phyloP scores from a whole-genome alignment of 2,888 invertebrate genomes.

The Sphinx pinastri region DNA sequence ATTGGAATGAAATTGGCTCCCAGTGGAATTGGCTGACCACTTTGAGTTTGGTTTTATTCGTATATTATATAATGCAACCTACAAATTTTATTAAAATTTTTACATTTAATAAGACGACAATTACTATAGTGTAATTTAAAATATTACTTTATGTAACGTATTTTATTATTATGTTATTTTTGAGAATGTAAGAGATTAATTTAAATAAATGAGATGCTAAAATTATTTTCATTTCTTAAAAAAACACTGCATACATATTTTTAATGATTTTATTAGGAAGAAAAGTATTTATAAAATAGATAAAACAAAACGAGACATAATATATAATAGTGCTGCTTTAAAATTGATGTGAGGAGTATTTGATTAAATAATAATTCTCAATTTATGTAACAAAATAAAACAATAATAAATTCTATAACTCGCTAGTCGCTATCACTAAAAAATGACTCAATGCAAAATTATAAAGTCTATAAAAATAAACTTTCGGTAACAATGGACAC shows the following conservation, averaged over 20 bases:
- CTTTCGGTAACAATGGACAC: not conserved
- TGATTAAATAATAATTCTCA: not conserved
- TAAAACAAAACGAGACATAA: slow-evolving; percentile 8
- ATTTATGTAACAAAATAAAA: not conserved
- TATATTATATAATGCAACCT: not conserved
- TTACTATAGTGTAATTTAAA: too few relatives aligned
- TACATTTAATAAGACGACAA: too few relatives aligned
- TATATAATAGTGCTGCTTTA: not conserved
- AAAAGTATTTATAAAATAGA: not conserved
- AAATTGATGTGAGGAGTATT: not conserved
- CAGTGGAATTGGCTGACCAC: slow-evolving; percentile 24
- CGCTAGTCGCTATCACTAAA: not conserved
- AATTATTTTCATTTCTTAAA: not conserved
- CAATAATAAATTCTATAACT: not conserved
- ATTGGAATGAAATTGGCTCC: slow-evolving; percentile 17
- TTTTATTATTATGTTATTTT: too few relatives aligned
- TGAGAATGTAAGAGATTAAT: not conserved
- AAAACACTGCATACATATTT: slow-evolving; percentile 6
- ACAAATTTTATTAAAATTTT: too few relatives aligned
- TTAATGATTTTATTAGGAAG: slow-evolving; percentile 12
- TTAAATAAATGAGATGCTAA: not conserved
- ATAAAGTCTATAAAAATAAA: not conserved
- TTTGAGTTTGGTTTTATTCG: not conserved
- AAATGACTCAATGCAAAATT: not conserved
- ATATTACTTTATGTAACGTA: too few relatives aligned